Conservation (phyloP, 53 echinoderm and acorn worm species). For the Zoroaster sp. region DNA sequence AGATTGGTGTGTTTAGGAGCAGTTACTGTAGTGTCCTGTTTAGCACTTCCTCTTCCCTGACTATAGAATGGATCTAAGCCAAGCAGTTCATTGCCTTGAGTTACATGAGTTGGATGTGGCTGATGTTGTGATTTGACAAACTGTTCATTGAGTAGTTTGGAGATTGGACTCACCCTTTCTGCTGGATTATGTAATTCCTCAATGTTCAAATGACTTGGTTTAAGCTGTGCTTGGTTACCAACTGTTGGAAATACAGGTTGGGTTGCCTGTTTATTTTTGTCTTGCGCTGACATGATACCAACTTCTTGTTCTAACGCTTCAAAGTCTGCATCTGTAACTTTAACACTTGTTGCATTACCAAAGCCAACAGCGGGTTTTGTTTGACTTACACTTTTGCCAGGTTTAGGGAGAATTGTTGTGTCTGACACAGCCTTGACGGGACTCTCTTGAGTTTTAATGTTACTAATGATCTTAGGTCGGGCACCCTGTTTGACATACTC, state of each 20-base stretch:
- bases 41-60: background rate
- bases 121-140: background rate
- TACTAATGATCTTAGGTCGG: constrained; percentile 72
- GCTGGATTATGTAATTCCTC: background rate
- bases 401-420: background rate
- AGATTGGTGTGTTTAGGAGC: background rate
- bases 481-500: constrained; percentile 88
- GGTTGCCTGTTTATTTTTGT: background rate
- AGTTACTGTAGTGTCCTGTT: background rate
- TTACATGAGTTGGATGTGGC: background rate
- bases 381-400: background rate
- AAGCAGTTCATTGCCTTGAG: constrained; percentile 75
- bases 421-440: constrained; percentile 59
- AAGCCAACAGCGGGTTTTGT: constrained; percentile 72
- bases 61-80: constrained; percentile 87
- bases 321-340: constrained; percentile 83
- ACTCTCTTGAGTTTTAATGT: constrained; percentile 52
- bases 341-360: constrained; percentile 57
- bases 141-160: constrained; percentile 72
- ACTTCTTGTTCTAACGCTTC: constrained; percentile 77
- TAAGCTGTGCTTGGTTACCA: constrained; percentile 4
- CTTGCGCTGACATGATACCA: constrained; percentile 22
- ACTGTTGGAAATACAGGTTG: background rate
- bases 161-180: constrained; percentile 69
- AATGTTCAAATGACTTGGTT: constrained; percentile 14